Evolutionary conservation across 2,888 invertebrate species (phyloP), one percentile per base, ranked within the genome.

Genomic region (Tuta absoluta): DNA sequence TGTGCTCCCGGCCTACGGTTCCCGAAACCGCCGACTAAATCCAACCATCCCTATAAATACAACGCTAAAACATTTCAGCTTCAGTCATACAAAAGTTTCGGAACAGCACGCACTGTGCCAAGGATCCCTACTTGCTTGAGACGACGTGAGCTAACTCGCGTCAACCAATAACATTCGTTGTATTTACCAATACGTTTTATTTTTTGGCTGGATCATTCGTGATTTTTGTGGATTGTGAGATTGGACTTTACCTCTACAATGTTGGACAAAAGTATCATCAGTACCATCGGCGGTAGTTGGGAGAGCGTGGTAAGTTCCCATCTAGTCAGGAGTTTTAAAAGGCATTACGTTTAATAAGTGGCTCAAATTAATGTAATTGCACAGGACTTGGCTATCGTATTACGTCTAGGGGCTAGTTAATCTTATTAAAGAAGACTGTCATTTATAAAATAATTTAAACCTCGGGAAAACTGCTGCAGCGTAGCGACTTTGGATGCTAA

Each of bases 1-100:
- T 61, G 48, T 61, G 49, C 19, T 2, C 17, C 33, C 33, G 28
- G 33, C 61, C 61, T 49, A 33, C 33, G 19, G 38, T 85, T 80
- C 86, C 80, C 80, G 77, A 67, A 57, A 64, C 73, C 75, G 72
- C 69, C 72, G 79, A 23, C 33, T 41, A 21, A 21, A 53, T 53
- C 23, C 51, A 53, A 23, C 23, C 11, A 28, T 23, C 75, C 72
- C 51, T 90, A 90, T 91, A 91, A 88, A 91, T 91, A 89, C 81
- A 80, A 82, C 71, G 78, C 84, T 84, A 85, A 83, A 87, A 78
- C 84, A 71, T 70, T 73, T 72, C 73, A 79, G 71, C 82, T 87
- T 89, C 91, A 91, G 91, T 91, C 82, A 84, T 84, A 82, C 86
- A 85, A 85, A 85, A 85, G 79, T 86, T 81, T 84, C 79, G 84